Conservation (phyloP, 2,797 vertebrate genomes). For the Chelon labrosus region DNA sequence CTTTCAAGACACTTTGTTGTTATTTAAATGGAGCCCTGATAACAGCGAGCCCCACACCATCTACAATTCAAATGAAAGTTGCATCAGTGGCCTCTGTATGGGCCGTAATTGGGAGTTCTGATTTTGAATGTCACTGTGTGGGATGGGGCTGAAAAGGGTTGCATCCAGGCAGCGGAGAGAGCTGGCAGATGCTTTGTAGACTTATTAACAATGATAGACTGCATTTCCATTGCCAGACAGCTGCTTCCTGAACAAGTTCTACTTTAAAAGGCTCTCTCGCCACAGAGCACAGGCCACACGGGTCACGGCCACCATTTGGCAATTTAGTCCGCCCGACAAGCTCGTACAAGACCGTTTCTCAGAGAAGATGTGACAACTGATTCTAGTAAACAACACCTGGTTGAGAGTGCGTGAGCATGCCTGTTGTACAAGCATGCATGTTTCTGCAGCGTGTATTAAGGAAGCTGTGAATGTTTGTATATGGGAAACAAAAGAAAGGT, state of each 20-base stretch:
- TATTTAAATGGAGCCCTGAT: conserved; percentile 11
- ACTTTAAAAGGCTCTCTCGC: conserved; percentile 10
- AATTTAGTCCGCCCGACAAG: conserved; percentile 21
- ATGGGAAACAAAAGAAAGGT: conserved; percentile 64
- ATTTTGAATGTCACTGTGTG: conserved; percentile 46
- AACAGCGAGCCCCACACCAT: conserved; percentile 3
- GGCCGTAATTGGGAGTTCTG: conserved; percentile 24
- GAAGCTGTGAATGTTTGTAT: conserved; percentile 32
- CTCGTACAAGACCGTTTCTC: conserved; percentile 12
- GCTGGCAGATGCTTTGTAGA: conserved; percentile 6
- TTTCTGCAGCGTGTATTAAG: conserved; percentile 2
- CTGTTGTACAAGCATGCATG: too few species aligned
- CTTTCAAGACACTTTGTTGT: conserved; percentile 25
- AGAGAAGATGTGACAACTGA: conserved; percentile 19
- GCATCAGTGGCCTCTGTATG: conserved; percentile 29
- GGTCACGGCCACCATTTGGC: not conserved
- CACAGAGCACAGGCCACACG: not conserved
- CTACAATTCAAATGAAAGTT: conserved; percentile 41
- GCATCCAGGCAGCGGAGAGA: not conserved
- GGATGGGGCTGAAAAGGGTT: conserved; percentile 28
- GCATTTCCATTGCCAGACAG: conserved; percentile 30
- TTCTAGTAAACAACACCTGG: conserved; percentile 39
- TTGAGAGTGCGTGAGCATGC: not conserved
- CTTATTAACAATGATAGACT: conserved; percentile 11
- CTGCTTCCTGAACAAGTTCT: conserved; percentile 12